Percentiles rank a stretch among this genome's conserved stretches.
phyloP scores from a whole-genome alignment of 2,113 vertebrate genomes.

The Macquaria australasica region DNA sequence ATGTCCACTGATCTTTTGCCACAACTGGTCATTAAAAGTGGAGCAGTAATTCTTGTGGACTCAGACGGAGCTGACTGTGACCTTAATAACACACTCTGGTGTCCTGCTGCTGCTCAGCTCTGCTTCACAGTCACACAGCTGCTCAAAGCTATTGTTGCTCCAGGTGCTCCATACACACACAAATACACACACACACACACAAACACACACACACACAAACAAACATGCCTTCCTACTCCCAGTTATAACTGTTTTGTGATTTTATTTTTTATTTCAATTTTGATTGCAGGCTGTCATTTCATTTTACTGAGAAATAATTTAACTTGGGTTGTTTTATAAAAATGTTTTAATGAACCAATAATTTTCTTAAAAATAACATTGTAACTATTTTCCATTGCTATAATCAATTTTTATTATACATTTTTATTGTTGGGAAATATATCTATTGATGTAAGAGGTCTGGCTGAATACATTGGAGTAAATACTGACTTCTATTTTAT shows the following conservation, averaged over 20 bases:
- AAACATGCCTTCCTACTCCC: conserved; percentile 46
- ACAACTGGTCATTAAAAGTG: conserved; percentile 71
- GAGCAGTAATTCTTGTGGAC: conserved; percentile 65
- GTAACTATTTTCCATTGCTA: background rate
- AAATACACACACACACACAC: conserved; percentile 41
- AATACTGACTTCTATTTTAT: background rate
- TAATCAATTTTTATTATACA: background rate
- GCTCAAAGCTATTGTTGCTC: conserved; percentile 72
- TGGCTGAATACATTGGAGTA: background rate
- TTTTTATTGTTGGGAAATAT: background rate
- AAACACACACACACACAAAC: conserved; percentile 49
- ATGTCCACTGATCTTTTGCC: conserved; percentile 66
- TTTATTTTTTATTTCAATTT: background rate
- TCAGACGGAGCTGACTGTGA: conserved; percentile 65
- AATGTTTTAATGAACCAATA: background rate
- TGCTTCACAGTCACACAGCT: conserved; percentile 75
- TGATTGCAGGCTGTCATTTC: background rate
- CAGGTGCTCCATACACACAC: conserved; percentile 67
- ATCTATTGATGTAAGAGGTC: background rate
- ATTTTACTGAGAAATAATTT: background rate
- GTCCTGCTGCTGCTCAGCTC: conserved; percentile 73
- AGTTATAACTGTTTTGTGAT: background rate
- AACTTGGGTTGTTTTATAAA: no score
- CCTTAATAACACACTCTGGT: conserved; percentile 76
- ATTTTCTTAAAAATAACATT: background rate